phyloP scores from a whole-genome alignment of 2,797 vertebrate species.

The Telmatherina bonti region DNA sequence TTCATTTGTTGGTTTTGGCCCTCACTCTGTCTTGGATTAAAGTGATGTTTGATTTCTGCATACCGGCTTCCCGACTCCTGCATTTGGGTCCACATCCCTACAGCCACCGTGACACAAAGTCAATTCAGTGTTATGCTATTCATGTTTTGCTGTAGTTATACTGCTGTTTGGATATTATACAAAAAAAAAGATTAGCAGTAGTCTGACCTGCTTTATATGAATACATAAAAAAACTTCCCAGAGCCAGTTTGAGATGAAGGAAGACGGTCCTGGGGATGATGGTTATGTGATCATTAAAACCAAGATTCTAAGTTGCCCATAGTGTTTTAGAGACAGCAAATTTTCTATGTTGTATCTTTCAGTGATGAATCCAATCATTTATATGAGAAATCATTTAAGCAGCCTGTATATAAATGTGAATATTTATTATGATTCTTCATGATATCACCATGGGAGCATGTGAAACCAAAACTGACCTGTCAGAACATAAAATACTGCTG shows the following conservation, averaged over 20 bases:
- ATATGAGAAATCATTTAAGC: no score
- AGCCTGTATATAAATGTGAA: neutral
- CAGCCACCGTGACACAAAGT: no score
- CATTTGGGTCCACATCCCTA: no score
- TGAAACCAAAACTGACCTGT: neutral
- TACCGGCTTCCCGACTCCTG: no score
- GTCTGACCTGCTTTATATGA: neutral
- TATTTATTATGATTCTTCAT: neutral
- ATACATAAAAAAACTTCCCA: neutral
- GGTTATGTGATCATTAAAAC: neutral
- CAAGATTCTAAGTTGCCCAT: neutral
- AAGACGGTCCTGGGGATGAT: neutral
- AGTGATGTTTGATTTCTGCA: no score
- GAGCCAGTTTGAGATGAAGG: neutral
- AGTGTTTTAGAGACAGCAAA: neutral
- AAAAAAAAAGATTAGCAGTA: no score
- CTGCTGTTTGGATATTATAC: no score
- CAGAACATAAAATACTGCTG: neutral
- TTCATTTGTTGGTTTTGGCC: no score
- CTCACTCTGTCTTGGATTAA: no score
- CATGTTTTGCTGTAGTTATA: neutral
- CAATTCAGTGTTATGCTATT: neutral
- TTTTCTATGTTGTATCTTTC: no score
- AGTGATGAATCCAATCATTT: no score
- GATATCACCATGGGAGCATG: neutral